Base-by-base conservation (phyloP, 2,113 vertebrate genomes). In the Smithornis capensis region DNA sequence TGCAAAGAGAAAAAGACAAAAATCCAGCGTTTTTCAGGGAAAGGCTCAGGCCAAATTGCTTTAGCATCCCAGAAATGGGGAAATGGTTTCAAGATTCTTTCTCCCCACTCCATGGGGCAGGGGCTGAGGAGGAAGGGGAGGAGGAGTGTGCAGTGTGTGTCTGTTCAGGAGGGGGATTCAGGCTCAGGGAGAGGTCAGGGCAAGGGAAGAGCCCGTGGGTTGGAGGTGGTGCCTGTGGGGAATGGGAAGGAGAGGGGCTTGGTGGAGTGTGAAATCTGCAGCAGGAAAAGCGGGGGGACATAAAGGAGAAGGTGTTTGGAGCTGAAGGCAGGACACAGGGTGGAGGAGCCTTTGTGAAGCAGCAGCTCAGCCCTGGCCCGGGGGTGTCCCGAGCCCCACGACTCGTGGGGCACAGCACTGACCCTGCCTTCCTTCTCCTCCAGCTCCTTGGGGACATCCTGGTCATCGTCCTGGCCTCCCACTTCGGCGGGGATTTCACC, bases 361-460 rank as follows among this genome's bases (percentile, higher is more conserved):
- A 13, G 4, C 33, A 24, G 37, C 33, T 40, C 37, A 40, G n/a
- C n/a, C n/a, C n/a, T n/a, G n/a, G n/a, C n/a, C n/a, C n/a, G n/a
- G 10, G 14, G 31, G 3, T 6, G 18, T 3, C 53, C 55, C 14
- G 3, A 38, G 31, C 10, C 25, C 63, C 7, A 0, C 4, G 24
- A 4, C 63, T 3, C 22, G 65, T 9, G 68, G 0, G 0, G 5
- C 47, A 50, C 71, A 35, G n/a, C 38, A 0, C 65, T 82, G 33
- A 83, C 57, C 57, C 68, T 27, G 7, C 9, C 53, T 9, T 18
- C 60, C 40, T 83, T 37, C 94, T 49, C 33, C 82, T 67, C n/a
- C 94, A 99, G 98, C 97, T 99, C 81, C 94, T 99, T 27, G 96
- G 97, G 17, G 98, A 99, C 40, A 97, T 98, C 70, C 85, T 99